These are phyloP conservation scores for Papilio dardanus DNA, from an alignment of 1,140 invertebrate species.

Conservation along the genomic window DNA sequence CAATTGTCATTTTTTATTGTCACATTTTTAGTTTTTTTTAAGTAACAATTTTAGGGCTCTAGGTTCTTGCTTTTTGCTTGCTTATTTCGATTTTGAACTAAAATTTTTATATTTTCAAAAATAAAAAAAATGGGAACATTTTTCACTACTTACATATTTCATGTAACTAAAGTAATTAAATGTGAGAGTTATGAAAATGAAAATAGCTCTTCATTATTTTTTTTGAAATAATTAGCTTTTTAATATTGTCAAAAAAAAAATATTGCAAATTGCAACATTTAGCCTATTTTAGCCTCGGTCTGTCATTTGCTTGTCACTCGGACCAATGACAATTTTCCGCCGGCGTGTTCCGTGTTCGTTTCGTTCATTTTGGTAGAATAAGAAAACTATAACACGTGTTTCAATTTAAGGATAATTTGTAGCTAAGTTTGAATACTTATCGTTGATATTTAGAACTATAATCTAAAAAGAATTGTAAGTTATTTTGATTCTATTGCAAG, in stretches of 20 bases:
- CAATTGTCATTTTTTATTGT: neutral
- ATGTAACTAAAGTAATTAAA: too few relatives aligned
- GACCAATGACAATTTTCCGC: neutral
- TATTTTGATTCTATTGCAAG: neutral
- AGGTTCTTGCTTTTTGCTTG: too few relatives aligned
- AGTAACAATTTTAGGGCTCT: too few relatives aligned
- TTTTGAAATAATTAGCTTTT: too few relatives aligned
- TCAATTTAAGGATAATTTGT: neutral
- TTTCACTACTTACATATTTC: too few relatives aligned
- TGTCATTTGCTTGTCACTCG: conserved; percentile 3
- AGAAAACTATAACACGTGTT: conserved; percentile 36
- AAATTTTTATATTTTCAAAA: too few relatives aligned
- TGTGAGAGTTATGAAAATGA: too few relatives aligned
- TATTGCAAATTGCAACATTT: neutral
- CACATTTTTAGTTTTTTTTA: neutral
- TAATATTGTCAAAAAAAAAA: too few relatives aligned
- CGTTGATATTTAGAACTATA: neutral
- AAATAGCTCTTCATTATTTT: too few relatives aligned
- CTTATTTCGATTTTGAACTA: too few relatives aligned
- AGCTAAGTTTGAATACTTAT: neutral
- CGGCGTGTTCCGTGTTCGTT: too few relatives aligned
- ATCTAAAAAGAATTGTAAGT: conserved; percentile 27
- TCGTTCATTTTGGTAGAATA: neutral
- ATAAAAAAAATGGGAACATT: too few relatives aligned
- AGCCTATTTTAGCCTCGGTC: neutral